Evolutionary conservation across 2,888 invertebrate genomes (phyloP).

Genomic region (Philereme vetulata): DNA sequence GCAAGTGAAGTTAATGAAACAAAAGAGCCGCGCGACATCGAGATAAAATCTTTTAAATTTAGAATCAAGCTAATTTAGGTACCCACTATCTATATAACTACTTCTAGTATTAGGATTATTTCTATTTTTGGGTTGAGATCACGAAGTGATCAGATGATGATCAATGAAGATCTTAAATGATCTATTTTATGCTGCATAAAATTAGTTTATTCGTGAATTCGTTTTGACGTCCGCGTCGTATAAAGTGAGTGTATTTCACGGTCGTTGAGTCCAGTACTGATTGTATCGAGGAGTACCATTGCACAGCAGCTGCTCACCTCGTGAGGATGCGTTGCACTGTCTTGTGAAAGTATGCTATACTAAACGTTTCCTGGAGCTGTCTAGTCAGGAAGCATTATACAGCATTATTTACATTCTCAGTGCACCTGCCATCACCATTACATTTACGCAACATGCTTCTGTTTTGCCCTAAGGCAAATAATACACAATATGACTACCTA

Average conservation of each 20-base stretch:
- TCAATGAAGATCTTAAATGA: slow-evolving; percentile 1
- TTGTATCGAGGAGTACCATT: slow-evolving; percentile 32
- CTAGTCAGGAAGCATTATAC: slow-evolving; percentile 53
- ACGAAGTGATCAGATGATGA: neutral
- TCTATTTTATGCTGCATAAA: neutral
- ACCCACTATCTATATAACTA: neutral
- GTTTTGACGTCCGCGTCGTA: neutral
- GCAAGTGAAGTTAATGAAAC: slow-evolving; percentile 24
- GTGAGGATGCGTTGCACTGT: slow-evolving; percentile 41
- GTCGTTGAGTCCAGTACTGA: slow-evolving; percentile 25
- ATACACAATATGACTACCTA: neutral
- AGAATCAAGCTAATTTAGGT: neutral
- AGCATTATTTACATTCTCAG: slow-evolving; percentile 50
- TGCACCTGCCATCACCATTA: slow-evolving; percentile 57
- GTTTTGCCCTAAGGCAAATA: slow-evolving; percentile 27
- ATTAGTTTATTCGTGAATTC: slow-evolving; percentile 4
- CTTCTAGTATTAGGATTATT: no score
- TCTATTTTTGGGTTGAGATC: neutral
- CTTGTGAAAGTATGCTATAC: slow-evolving; percentile 57
- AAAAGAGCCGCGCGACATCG: slow-evolving; percentile 14
- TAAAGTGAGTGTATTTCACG: slow-evolving; percentile 26
- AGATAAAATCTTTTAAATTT: slow-evolving; percentile 20
- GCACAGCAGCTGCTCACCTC: slow-evolving; percentile 10
- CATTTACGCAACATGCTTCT: slow-evolving; percentile 51
- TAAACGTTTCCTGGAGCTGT: slow-evolving; percentile 57